Evolutionary conservation across 2,888 invertebrate genomes (phyloP).

Genomic region (Deladenus siricidicola): DNA sequence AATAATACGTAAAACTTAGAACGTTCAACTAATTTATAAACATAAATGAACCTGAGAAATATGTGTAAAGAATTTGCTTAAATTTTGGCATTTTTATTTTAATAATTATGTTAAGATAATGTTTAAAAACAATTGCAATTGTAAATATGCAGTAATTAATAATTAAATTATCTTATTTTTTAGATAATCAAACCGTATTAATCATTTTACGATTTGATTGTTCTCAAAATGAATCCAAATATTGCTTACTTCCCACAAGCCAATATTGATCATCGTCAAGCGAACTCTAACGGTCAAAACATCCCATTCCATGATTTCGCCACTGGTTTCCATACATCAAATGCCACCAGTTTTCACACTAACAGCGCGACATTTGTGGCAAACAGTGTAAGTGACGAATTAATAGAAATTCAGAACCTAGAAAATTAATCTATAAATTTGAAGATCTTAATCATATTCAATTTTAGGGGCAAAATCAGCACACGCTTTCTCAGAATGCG

Average conservation of each 20-base stretch:
- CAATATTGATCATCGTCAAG: conserved; percentile 12
- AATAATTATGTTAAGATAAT: no score
- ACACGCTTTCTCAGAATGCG: neutral
- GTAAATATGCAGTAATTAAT: no score
- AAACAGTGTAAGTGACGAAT: conserved; percentile 2
- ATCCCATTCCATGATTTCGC: neutral
- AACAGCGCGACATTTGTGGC: conserved; percentile 2
- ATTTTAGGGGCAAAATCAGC: neutral
- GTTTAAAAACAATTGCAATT: no score
- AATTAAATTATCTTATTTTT: no score
- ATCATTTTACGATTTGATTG: neutral
- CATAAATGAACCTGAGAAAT: no score
- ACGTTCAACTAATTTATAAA: no score
- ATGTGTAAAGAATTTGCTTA: no score
- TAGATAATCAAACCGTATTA: no score
- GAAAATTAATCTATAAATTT: neutral
- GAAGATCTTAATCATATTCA: neutral
- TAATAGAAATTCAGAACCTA: neutral
- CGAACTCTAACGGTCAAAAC: conserved; percentile 12
- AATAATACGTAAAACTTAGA: no score
- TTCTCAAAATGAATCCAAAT: conserved; percentile 16
- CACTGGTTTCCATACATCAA: conserved; percentile 17
- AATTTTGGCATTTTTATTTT: no score
- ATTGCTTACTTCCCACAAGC: conserved; percentile 20
- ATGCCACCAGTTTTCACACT: conserved; percentile 12